Evolutionary conservation across 1,140 invertebrate species (phyloP).

Genomic region (silkworm (Bombyx mori)): DNA sequence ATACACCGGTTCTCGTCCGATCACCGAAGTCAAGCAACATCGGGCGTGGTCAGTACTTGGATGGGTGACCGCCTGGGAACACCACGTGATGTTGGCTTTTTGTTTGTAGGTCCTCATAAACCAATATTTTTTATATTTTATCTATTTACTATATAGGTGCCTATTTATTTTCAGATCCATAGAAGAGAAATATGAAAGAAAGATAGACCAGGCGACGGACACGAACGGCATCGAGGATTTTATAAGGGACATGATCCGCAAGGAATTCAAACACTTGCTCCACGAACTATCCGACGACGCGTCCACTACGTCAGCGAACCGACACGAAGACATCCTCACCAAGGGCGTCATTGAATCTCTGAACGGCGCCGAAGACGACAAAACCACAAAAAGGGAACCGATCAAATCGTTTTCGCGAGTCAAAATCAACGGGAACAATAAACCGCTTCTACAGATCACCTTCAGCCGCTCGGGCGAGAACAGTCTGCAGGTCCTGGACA

Average conservation of each 20-base stretch:
- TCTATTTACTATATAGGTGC: not conserved
- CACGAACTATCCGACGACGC: conserved; percentile 37
- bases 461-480: conserved; percentile 51
- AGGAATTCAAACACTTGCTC: conserved; percentile 45
- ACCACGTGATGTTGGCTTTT: conserved; percentile 2
- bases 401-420: conserved; percentile 49
- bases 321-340: conserved; percentile 36
- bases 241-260: conserved; percentile 49
- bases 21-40: conserved; percentile 26
- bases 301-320: conserved; percentile 18
- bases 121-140: too few species aligned
- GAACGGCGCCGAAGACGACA: conserved; percentile 27
- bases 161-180: conserved; percentile 7
- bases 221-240: conserved; percentile 55
- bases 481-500: conserved; percentile 51
- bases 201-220: conserved; percentile 49
- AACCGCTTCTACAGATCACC: conserved; percentile 54
- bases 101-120: not conserved
- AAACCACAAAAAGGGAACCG: conserved; percentile 21
- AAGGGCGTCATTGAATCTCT: conserved; percentile 47
- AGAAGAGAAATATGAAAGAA: conserved; percentile 23
- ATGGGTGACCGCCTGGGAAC: conserved; percentile 22
- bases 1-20: conserved; percentile 24
- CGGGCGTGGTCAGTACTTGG: conserved; percentile 21
- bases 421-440: conserved; percentile 60